Evolutionary conservation across 2,113 vertebrate genomes (phyloP), one percentile per base, ranked within the genome.

Genomic region (Condylura cristata): DNA sequence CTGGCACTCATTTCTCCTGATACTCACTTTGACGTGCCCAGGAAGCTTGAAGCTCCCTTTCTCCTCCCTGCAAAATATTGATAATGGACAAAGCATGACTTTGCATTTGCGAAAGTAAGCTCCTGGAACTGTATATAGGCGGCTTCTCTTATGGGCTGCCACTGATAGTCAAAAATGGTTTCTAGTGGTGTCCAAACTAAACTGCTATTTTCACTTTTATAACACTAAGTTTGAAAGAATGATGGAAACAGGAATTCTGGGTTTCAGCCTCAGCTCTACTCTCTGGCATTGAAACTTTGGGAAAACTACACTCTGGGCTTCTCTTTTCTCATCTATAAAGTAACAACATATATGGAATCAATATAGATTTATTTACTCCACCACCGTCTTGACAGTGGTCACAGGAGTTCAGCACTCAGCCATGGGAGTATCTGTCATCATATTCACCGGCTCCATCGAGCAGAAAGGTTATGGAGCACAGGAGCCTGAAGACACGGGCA

Each of bases 21-120:
- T 75, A 90, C 46, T 87, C 84, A 70, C 84, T 89, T 89, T 91
- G 41, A 80, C 6, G 5, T 81, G 56, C 44, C 87, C 71, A 70
- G 32, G 72, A 95, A 91, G 46, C 26, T 91, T 84, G 30, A 74
- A 83, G 41, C 24, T 74, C 46, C 65, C 89, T 85, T 68, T 30
- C 37, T 37, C 44, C 10, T 66, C 41, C 26, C 51, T 60, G 46
- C 30, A 91, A 94, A 94, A 96, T 28, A 61, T 80, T 93, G 76
- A 22, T 84, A 84, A 95, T 91, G 41, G 56, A 71, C 41, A 96
- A 96, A 91, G 48, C 6, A 81, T 81, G 76, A 89, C 37, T 93
- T 90, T 86, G 65, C 46, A 93, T 63, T 95, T 93, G 65, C 28
- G 91, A 60, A 63, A 58, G 26, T 39, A 53, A 90, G 34, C 28